These are phyloP conservation scores for Synanthedon andrenaeformis DNA, from an alignment of 2,888 invertebrate genomes.

Conservation along the genomic window DNA sequence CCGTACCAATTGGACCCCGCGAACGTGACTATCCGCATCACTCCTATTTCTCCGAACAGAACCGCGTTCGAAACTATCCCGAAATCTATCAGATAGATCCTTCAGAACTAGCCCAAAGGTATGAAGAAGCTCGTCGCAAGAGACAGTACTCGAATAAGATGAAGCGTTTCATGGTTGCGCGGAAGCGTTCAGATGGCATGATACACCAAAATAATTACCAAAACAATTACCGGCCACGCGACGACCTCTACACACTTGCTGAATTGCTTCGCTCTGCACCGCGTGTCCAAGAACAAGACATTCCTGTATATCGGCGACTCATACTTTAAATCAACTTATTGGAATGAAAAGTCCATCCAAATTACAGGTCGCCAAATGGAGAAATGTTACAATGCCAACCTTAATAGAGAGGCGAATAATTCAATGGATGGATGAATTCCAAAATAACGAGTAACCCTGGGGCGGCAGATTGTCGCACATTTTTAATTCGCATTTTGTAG, in stretches of 20 bases:
- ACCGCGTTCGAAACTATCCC: constrained; percentile 56
- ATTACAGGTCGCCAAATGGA: neutral
- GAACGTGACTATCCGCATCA: constrained; percentile 53
- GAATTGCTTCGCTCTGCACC: constrained; percentile 69
- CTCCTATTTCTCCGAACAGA: constrained; percentile 61
- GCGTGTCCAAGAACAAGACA: constrained; percentile 65
- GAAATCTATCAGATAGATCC: constrained; percentile 55
- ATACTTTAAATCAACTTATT: constrained; percentile 58
- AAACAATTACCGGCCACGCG: constrained; percentile 59
- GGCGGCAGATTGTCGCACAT: constrained; percentile 51
- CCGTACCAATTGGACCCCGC: constrained; percentile 60
- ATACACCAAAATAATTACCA: constrained; percentile 38
- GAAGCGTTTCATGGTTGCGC: constrained; percentile 74
- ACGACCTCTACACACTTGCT: constrained; percentile 71
- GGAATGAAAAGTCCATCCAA: neutral
- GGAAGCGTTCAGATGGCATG: constrained; percentile 61
- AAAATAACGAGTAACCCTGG: constrained; percentile 14
- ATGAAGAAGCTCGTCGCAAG: constrained; percentile 61
- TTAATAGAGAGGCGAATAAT: neutral
- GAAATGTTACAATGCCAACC: no score
- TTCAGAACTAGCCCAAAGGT: constrained; percentile 51
- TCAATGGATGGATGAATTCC: neutral
- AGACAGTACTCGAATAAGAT: constrained; percentile 60
- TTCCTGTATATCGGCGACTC: constrained; percentile 72
- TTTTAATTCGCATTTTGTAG: constrained; percentile 54